A percentile compares a stretch with the other conserved stretches of the same genome.
Conservation (phyloP, 2,797 vertebrate genomes). For the Squalus acanthias region DNA sequence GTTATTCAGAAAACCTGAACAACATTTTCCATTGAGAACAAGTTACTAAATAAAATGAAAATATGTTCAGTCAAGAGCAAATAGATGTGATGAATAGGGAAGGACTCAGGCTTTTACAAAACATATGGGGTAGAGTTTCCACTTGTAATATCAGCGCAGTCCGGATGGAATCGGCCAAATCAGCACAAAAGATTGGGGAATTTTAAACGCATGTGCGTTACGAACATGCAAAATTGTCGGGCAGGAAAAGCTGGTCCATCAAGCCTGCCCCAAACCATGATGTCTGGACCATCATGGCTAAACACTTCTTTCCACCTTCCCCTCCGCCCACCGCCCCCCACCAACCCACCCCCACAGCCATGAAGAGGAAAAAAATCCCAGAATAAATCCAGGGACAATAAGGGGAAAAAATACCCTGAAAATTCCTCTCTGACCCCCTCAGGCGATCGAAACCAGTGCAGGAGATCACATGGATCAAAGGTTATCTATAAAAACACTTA, state of each 20-base stretch:
- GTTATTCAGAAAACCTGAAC: not conserved
- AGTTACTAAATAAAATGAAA: not conserved
- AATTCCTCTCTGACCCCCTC: not conserved
- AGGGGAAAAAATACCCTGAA: too few relatives aligned
- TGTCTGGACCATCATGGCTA: too few relatives aligned
- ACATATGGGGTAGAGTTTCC: not conserved
- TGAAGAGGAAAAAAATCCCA: not conserved
- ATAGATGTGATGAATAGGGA: not conserved
- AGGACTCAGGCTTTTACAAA: not conserved
- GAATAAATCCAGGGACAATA: not conserved
- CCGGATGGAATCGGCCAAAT: not conserved
- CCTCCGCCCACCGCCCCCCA: not conserved
- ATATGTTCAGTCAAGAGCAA: not conserved
- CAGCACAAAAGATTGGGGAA: not conserved
- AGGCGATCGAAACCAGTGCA: not conserved
- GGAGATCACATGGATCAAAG: not conserved
- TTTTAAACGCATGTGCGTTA: not conserved
- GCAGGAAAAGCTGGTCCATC: not conserved
- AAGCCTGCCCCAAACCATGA: not conserved
- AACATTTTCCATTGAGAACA: constrained; percentile 17
- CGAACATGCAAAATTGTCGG: not conserved
- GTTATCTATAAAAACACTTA: not conserved
- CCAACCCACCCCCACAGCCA: not conserved
- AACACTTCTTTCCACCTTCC: too few relatives aligned
- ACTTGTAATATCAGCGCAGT: not conserved